Evolutionary conservation across 35 echinoderm and acorn worm genomes (phyloP), one percentile per base, ranked within the genome.

Genomic region (Lytechinus variegatus): DNA sequence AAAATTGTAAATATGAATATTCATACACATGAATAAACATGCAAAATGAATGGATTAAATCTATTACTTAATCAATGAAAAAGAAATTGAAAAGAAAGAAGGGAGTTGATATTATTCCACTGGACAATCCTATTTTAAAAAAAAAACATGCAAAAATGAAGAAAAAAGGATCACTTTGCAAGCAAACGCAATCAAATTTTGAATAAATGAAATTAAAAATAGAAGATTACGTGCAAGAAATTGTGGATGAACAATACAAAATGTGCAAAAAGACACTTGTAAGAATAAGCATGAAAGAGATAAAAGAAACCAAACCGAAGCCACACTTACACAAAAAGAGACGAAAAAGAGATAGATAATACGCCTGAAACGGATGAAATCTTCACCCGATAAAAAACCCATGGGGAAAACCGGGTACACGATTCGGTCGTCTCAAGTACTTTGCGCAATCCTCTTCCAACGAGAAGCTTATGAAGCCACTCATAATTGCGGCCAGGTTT

Each of bases 331-430:
- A 90, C 52, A 93, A 27, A 57, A 93, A 93, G 52, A 93, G 92
- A 44, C 55, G 54, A 57, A 57, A 19, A 93, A 54, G 53, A 93
- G 54, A 79, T 24, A 57, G 54, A 93, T 93, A 54, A 90, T 90
- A 90, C 52, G 92, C 92, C 92, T 24, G 53, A 93, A 54, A 54
- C 54, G 55, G 54, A 93, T 93, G 92, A 93, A 93, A 93, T 93
- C 92, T 93, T 93, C 92, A 93, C 53, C 92, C 52, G 92, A 93
- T 93, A 93, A 93, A 93, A 93, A 93, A 93, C 92, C 92, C 92
- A 93, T 54, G 92, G 92, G 92, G 53, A 90, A 90, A 27, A 55
- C 53, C 29, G 52, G 33, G 55, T 57, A 93, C 92, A 57, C 52
- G 52, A 90, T 52, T 44, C 53, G 29, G 92, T 93, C 52, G 92